A percentile compares a stretch with the other conserved stretches of the same genome.
Evolutionary conservation across 1,140 invertebrate species (phyloP).

Genomic region (Chrysomallon squamiferum): DNA sequence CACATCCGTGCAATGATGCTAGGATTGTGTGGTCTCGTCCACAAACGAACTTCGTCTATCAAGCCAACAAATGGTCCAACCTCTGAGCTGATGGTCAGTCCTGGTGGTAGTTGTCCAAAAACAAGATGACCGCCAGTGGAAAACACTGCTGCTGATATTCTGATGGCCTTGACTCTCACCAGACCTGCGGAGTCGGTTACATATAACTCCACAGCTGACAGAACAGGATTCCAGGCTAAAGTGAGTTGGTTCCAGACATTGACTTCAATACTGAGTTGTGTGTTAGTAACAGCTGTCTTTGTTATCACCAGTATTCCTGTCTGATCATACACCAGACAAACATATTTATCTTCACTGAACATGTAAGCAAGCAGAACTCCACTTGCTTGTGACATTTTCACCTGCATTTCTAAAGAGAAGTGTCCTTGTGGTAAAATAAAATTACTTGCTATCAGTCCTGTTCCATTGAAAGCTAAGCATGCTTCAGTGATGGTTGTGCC

Average conservation of each 20-base stretch:
- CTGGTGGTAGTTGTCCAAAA: slow-evolving; percentile 22
- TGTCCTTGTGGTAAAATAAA: slow-evolving; percentile 14
- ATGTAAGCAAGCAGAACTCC: slow-evolving; percentile 29
- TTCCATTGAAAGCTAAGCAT: slow-evolving; percentile 28
- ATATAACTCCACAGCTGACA: slow-evolving; percentile 26
- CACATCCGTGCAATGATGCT: slow-evolving; percentile 25
- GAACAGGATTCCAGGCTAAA: slow-evolving; percentile 17
- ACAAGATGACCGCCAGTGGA: slow-evolving; percentile 22
- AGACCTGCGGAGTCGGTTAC: slow-evolving; percentile 10
- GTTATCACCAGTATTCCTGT: slow-evolving; percentile 24
- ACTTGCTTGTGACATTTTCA: slow-evolving; percentile 19
- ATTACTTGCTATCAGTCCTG: slow-evolving; percentile 18
- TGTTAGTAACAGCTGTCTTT: slow-evolving; percentile 7
- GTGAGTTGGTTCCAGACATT: slow-evolving; percentile 32
- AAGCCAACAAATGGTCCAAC: slow-evolving; percentile 25
- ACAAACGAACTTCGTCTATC: slow-evolving; percentile 38
- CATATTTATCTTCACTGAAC: slow-evolving; percentile 3
- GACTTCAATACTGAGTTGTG: slow-evolving; percentile 21
- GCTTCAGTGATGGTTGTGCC: slow-evolving; percentile 17
- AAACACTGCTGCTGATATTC: slow-evolving; percentile 13
- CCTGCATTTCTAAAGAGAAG: slow-evolving; percentile 38
- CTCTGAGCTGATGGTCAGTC: slow-evolving; percentile 1
- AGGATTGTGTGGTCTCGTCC: slow-evolving; percentile 37
- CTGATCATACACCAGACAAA: slow-evolving; percentile 15
- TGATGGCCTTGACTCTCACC: slow-evolving; percentile 25